Conservation (phyloP, 1,140 invertebrate genomes). For the Camponotus floridanus region DNA sequence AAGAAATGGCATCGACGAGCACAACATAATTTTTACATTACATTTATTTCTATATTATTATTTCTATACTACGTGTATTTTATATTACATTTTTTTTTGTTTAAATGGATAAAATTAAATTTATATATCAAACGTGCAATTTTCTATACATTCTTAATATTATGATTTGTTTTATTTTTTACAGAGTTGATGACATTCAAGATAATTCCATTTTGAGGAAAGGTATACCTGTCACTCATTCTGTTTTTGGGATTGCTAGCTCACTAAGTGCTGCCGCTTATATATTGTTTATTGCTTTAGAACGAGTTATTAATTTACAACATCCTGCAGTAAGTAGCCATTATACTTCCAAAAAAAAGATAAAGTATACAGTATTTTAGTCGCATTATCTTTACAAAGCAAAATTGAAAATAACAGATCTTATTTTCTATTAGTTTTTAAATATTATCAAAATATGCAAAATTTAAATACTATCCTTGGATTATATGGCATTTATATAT, state of each 20-base stretch:
- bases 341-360: too few species aligned
- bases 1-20: too few species aligned
- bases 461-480: background rate
- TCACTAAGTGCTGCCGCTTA: constrained; percentile 99
- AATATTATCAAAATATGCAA: too few species aligned
- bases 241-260: constrained; percentile 97
- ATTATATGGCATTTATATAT: background rate
- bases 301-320: constrained; percentile 93
- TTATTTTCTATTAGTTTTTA: too few species aligned
- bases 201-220: constrained; percentile 97
- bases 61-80: too few species aligned
- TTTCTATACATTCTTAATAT: background rate
- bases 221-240: constrained; percentile 97
- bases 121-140: background rate
- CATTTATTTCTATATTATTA: too few species aligned
- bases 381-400: too few species aligned
- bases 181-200: constrained; percentile 98
- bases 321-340: constrained; percentile 91
- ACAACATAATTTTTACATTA: too few species aligned
- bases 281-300: constrained; percentile 95
- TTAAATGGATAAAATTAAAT: background rate
- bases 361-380: too few species aligned
- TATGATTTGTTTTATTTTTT: constrained; percentile 69
- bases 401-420: too few species aligned
- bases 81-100: too few species aligned